Base-by-base conservation (phyloP, 2,797 vertebrate species). In the Tenualosa ilisha region DNA sequence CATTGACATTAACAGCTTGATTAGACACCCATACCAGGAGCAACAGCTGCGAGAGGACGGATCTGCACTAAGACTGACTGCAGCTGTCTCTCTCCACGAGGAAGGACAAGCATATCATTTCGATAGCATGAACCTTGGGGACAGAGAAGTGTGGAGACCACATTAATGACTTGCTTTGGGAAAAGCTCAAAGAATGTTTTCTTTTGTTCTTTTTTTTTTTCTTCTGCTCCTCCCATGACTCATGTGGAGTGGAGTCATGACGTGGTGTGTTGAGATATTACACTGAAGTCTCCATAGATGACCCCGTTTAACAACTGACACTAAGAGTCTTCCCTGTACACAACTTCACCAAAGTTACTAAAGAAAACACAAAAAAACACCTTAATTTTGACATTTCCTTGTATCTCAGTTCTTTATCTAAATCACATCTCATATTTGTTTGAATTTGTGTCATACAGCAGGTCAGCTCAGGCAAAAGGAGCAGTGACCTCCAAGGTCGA, bases 21-120 rank as follows among this genome's bases (percentile, higher is more conserved):
- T 86, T 81, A 82, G 75, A 68, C 84, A 88, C 82, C 86, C 63
- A 83, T 56, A 82, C 86, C 40, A 72, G 84, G 84, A 88, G 65
- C 82, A 84, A 85, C 87, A 91, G 81, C 86, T 89, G 91, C 81
- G 86, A 84, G 82, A 51, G 85, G 81, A 87, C 81, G 54, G 75
- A 84, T 79, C 86, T 26, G 49, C 81, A 82, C 63, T 85, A 86
- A 90, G 88, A 84, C 68, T 26, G 31, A 53, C 86, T 83, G 83
- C 89, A 91, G 88, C 87, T 91, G 89, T 82, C 61, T 61, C 49
- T 79, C 68, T 82, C 81, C 61, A 85, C 86, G 81, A 84, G 68
- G 81, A 86, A 17, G 24, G 56, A 50, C 54, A 68, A 56, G 86
- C 86, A 86, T 85, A 79, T 79, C 20, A 79, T 79, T 65, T 53